Evolutionary conservation across 2,888 invertebrate genomes (phyloP).

Genomic region (Drosophila quasianomalipes): DNA sequence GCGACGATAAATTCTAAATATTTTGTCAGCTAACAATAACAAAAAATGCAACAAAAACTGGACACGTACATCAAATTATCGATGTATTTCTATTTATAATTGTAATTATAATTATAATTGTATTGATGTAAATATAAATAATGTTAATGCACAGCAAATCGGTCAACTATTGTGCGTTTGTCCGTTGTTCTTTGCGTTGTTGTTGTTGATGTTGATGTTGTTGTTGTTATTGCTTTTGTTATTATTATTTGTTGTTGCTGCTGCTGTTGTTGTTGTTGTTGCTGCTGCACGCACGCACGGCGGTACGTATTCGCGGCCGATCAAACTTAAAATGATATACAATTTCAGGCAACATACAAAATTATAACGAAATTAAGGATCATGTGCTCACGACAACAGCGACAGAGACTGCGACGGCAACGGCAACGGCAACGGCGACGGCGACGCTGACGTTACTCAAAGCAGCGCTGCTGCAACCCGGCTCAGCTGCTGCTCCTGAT

Average conservation of each 20-base stretch:
- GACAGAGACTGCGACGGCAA: conserved; percentile 15
- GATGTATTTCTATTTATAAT: neutral
- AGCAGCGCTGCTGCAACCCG: conserved; percentile 16
- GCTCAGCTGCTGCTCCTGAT: conserved; percentile 11
- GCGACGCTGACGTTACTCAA: conserved; percentile 2
- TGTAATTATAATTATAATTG: neutral
- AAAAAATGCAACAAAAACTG: conserved; percentile 15
- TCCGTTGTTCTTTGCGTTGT: conserved; percentile 14
- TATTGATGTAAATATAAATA: neutral
- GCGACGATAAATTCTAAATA: neutral
- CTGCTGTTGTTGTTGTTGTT: conserved; percentile 51
- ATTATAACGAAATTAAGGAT: conserved; percentile 86
- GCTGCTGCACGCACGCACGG: conserved; percentile 68
- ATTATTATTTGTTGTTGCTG: conserved; percentile 25
- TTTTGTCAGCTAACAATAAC: conserved; percentile 6
- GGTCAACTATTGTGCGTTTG: conserved; percentile 13
- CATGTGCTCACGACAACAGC: conserved; percentile 79
- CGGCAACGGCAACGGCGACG: conserved; percentile 8
- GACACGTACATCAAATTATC: neutral
- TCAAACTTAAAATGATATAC: conserved; percentile 86
- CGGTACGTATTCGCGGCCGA: conserved; percentile 85
- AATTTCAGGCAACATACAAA: conserved; percentile 84
- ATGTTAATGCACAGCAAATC: conserved; percentile 1
- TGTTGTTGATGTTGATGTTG: conserved; percentile 34
- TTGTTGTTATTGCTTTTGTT: conserved; percentile 7